Evolutionary conservation across 2,113 vertebrate genomes (phyloP).

Genomic region (Micromys minutus): DNA sequence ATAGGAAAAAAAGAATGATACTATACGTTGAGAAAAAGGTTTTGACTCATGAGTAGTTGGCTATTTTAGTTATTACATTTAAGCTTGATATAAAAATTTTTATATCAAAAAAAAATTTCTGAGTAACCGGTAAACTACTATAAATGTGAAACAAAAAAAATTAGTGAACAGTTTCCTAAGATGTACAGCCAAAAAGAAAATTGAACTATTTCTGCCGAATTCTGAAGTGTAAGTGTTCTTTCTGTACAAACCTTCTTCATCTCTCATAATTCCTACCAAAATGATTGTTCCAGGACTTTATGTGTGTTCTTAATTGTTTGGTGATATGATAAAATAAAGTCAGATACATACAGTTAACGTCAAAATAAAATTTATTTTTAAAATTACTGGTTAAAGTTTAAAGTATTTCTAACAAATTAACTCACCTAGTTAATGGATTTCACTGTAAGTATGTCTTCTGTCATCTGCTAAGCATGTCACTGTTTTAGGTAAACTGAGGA

Average conservation of each 20-base stretch:
- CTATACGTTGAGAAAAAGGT: not conserved
- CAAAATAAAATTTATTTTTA: slow-evolving; percentile 51
- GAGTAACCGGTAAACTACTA: slow-evolving; percentile 8
- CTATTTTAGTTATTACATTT: slow-evolving; percentile 52
- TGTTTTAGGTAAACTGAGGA: slow-evolving; percentile 25
- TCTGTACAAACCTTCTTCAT: slow-evolving; percentile 3
- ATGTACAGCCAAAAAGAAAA: not conserved
- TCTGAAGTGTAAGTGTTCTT: not conserved
- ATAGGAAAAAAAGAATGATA: not conserved
- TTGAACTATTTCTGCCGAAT: slow-evolving; percentile 11
- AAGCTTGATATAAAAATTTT: slow-evolving; percentile 37
- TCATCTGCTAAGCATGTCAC: not conserved
- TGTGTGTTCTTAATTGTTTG: slow-evolving; percentile 1
- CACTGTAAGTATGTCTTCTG: not conserved
- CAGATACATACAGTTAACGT: not conserved
- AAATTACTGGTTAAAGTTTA: slow-evolving; percentile 52
- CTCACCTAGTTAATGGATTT: not conserved
- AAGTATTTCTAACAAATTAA: not conserved
- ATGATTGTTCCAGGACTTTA: not conserved
- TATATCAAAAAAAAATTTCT: no score
- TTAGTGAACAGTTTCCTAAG: not conserved
- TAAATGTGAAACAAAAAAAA: slow-evolving; percentile 32
- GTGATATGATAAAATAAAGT: slow-evolving; percentile 45
- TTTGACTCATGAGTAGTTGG: slow-evolving; percentile 5
- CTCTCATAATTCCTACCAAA: slow-evolving; percentile 15